Evolutionary conservation across 2,888 invertebrate species (phyloP), one percentile per base, ranked within the genome.

Genomic region (Dione juno): DNA sequence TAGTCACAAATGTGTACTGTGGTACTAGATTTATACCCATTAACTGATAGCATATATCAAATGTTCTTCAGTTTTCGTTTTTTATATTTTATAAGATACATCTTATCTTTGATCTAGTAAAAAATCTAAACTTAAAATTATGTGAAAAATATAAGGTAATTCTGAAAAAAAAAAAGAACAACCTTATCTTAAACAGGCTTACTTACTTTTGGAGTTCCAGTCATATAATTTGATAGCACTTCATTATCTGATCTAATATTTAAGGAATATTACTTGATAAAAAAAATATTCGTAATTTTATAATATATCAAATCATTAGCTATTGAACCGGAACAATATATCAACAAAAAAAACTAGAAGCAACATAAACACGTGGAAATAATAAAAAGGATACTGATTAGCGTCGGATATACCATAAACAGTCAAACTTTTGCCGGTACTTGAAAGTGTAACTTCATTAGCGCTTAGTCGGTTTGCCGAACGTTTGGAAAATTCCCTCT

Each of bases 11-110:
- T 86, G 77, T 81, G 74, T 80, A 94, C 94, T 95, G 95, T 90
- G 94, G 61, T 89, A 95, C 95, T 94, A 95, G 95, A 96, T 94
- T 94, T 94, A 94, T 94, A 96, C 95, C 94, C 97, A 96, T 94
- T 94, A 73, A 83, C 79, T 76, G 80, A 83, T 81, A 79, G 72
- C 78, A 84, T 78, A n/a, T 52, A 63, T 76, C 67, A 64, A n/a
- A 35, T 41, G 6, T 10, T 73, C 52, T 50, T 64, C 58, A 61
- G 11, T 19, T 37, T 54, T 67, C 6, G 6, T 41, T 57, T 70
- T 43, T 52, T 61, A 45, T 69, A 53, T 61, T 16, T 5, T 48
- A 40, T 37, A 50, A 19, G 28, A 28, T 28, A n/a, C n/a, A n/a
- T n/a, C n/a, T n/a, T n/a, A n/a, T n/a, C n/a, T n/a, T n/a, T n/a